Base-by-base conservation (phyloP, 2,888 invertebrate genomes). In the Gastrophysa polygoni region DNA sequence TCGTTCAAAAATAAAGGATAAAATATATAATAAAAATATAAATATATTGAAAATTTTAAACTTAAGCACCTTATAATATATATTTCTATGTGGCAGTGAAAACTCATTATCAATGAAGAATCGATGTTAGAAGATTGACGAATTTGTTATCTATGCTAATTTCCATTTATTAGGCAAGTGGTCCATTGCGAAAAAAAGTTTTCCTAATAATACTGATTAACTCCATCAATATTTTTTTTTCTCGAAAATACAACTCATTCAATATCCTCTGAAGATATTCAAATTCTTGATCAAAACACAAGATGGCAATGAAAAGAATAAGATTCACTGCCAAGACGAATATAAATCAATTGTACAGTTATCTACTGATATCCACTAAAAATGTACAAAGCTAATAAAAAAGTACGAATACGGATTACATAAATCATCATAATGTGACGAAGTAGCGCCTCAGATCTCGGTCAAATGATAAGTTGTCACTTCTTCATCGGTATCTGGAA, bases 401-500 rank as follows among this genome's bases (percentile, higher is more conserved):
- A 76, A 69, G 71, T 72, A 69, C 64, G 68, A 67, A 67, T 59
- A 66, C 64, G 44, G 72, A 73, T 72, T 74, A 74, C 71, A 67
- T 67, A 60, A 54, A 38, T 38, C 38, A 67, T 52, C 60, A 57
- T 55, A 55, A 61, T 49, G 55, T 43, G 17, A 32, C 44, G 52
- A 34, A 44, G 44, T 51, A 11, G 57, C 63, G 67, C 75, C 78
- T 82, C 58, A 83, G 76, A 81, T 83, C 79, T 80, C 83, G 75
- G 83, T 80, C 74, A 83, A 84, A 75, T 83, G 84, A 77, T 83
- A 84, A 75, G 83, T 83, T 77, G 83, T 79, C 74, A 84, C 81
- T 73, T n/a, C n/a, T n/a, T 83, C 83, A 38, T 38, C 38, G 72
- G 80, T 80, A 74, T 83, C 84, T 84, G 82, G 64, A 80, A 79